phyloP scores from a whole-genome alignment of 2,888 invertebrate species.

The Lobophora halterata region DNA sequence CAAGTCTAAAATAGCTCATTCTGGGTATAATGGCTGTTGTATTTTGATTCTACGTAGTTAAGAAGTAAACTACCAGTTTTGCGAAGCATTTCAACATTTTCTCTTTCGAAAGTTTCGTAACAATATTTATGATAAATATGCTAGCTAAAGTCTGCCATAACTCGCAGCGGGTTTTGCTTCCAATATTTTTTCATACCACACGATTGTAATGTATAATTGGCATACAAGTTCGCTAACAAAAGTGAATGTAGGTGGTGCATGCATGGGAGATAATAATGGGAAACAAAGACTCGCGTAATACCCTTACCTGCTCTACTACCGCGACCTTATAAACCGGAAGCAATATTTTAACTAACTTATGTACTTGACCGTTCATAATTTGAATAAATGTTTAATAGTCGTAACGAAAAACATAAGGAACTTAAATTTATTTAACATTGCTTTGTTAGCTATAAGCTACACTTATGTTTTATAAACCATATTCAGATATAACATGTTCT shows the following conservation, averaged over 20 bases:
- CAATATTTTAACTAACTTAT: slow-evolving; percentile 5
- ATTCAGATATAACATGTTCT: slow-evolving; percentile 10
- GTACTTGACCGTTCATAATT: slow-evolving; percentile 6
- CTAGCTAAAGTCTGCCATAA: slow-evolving; percentile 26
- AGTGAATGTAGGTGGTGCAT: slow-evolving; percentile 69
- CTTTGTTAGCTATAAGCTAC: slow-evolving; percentile 9
- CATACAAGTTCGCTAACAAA: slow-evolving; percentile 49
- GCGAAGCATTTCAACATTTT: slow-evolving; percentile 39
- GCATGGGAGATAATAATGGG: slow-evolving; percentile 53
- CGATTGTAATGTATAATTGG: slow-evolving; percentile 28
- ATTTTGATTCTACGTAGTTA: slow-evolving; percentile 7
- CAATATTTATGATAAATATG: slow-evolving; percentile 40
- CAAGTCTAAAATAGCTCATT: slow-evolving; percentile 6
- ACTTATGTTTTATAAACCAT: slow-evolving; percentile 6
- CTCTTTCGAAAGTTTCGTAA: slow-evolving; percentile 64
- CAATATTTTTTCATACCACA: slow-evolving; percentile 28
- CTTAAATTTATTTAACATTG: slow-evolving; percentile 5
- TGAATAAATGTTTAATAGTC: slow-evolving; percentile 1
- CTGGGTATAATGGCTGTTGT: slow-evolving; percentile 10
- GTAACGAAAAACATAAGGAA: slow-evolving; percentile 5
- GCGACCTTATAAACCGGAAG: slow-evolving; percentile 41
- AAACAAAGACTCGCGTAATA: slow-evolving; percentile 53
- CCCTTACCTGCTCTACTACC: slow-evolving; percentile 36
- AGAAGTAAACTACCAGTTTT: slow-evolving; percentile 20
- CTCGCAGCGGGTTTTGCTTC: slow-evolving; percentile 12